phyloP scores from a whole-genome alignment of 2,797 vertebrate species.

The Microcaecilia unicolor region DNA sequence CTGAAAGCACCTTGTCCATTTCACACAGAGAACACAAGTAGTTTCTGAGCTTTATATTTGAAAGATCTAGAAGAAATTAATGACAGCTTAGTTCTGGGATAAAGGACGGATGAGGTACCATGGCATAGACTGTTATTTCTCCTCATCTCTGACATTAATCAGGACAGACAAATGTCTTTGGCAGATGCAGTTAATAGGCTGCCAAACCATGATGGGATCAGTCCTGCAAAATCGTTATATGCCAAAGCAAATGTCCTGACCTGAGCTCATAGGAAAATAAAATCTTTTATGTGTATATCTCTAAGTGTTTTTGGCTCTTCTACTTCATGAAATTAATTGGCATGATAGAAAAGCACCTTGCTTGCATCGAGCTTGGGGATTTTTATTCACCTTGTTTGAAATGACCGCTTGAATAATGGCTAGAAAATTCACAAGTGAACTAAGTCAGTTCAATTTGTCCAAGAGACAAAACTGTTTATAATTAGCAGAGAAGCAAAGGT shows the following conservation, averaged over 20 bases:
- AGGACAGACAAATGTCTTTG: slow-evolving; percentile 61
- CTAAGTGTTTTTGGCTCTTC: not conserved
- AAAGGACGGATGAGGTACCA: not conserved
- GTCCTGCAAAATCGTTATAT: slow-evolving; percentile 19
- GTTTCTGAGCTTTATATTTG: slow-evolving; percentile 6
- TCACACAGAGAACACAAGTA: slow-evolving; percentile 12
- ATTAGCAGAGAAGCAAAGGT: slow-evolving; percentile 51
- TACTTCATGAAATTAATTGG: not conserved
- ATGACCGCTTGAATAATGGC: slow-evolving; percentile 46
- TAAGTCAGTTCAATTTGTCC: slow-evolving; percentile 43
- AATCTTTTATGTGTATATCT: not conserved
- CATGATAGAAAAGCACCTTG: not conserved
- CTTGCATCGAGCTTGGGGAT: not conserved
- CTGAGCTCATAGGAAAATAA: not conserved
- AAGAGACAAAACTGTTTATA: slow-evolving; percentile 48
- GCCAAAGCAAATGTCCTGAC: slow-evolving; percentile 2
- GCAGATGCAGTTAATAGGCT: slow-evolving; percentile 67
- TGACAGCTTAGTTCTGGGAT: slow-evolving; percentile 6
- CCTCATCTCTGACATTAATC: slow-evolving; percentile 58
- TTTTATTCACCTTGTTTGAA: slow-evolving; percentile 25
- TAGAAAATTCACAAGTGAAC: slow-evolving; percentile 34
- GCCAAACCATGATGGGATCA: slow-evolving; percentile 41
- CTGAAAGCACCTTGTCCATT: no score
- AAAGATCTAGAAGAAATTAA: not conserved
- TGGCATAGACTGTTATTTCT: slow-evolving; percentile 11